These are phyloP conservation scores for Cataglyphis livida DNA, from an alignment of 2,888 invertebrate species.

Conservation along the genomic window DNA sequence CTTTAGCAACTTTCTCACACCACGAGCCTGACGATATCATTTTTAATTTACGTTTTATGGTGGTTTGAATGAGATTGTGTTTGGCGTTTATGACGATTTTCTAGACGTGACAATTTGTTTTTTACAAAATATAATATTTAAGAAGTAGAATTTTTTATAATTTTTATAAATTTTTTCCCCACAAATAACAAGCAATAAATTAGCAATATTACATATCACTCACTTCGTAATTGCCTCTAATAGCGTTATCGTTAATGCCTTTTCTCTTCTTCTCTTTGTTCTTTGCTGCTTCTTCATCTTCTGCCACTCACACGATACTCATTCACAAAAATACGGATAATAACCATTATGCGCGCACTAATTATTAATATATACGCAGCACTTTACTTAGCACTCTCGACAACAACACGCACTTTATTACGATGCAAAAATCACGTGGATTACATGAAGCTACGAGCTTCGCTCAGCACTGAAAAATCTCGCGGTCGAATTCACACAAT, in stretches of 20 bases:
- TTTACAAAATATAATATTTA: neutral
- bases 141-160: neutral
- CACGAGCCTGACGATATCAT: too few relatives aligned
- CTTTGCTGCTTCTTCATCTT: neutral
- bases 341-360: neutral
- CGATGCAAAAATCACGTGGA: neutral
- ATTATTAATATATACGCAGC: neutral
- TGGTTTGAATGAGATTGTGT: too few relatives aligned
- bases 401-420: neutral
- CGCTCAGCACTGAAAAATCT: neutral
- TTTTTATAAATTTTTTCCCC: neutral
- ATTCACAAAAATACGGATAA: neutral
- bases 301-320: neutral
- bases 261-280: neutral
- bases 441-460: too few relatives aligned
- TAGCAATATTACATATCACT: neutral
- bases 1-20: too few relatives aligned
- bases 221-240: neutral
- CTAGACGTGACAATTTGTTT: neutral
- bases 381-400: neutral
- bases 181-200: neutral
- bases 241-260: neutral
- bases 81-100: too few relatives aligned
- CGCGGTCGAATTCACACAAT: neutral
- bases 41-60: too few relatives aligned